Evolutionary conservation across 2,888 invertebrate species (phyloP), one percentile per base, ranked within the genome.

Genomic region (Pherbina coryleti): DNA sequence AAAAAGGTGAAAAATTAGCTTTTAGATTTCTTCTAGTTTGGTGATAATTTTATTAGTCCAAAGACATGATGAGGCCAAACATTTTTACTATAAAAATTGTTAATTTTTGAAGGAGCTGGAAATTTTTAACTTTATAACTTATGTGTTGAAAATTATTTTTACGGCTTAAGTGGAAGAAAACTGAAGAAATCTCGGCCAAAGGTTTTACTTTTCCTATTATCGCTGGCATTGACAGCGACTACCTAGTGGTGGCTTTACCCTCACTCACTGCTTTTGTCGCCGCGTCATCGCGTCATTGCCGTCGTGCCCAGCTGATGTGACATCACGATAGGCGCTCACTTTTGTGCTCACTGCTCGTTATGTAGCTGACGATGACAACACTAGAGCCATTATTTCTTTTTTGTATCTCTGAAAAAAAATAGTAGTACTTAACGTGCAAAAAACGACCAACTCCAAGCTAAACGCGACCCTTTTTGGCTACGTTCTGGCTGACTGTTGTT

Each of bases 401-500:
- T 44, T 2, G 1, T 14, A 1, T 44, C 8, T 37, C 31, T 31
- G 5, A 31, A 60, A 22, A 14, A 60, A 25, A n/a, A 57, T 22
- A 22, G 14, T 34, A 28, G 34, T 72, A 44, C 72, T 37, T 60
- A 64, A 51, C 25, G 22, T 64, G 25, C 64, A 62, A 37, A 28
- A 73, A 62, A 37, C 9, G 22, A 53, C 67, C 9, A 11, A 49
- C 14, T 9, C 57, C 37, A 67, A 49, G 60, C 73, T 34, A n/a
- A 22, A 49, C 60, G 25, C 73, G 57, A 64, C 62, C 28, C 55
- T 72, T 69, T 44, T 28, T 22, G 28, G 44, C 44, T 9, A 53
- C 53, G 72, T 22, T 31, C 69, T 64, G 67, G 55, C 72, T 19
- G 72, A 25, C 72, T 44, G 51, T 37, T 34, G 75, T 37, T 86